These are phyloP conservation scores for Hirudo medicinalis DNA, from an alignment of 1,140 invertebrate species.

Conservation along the genomic window DNA sequence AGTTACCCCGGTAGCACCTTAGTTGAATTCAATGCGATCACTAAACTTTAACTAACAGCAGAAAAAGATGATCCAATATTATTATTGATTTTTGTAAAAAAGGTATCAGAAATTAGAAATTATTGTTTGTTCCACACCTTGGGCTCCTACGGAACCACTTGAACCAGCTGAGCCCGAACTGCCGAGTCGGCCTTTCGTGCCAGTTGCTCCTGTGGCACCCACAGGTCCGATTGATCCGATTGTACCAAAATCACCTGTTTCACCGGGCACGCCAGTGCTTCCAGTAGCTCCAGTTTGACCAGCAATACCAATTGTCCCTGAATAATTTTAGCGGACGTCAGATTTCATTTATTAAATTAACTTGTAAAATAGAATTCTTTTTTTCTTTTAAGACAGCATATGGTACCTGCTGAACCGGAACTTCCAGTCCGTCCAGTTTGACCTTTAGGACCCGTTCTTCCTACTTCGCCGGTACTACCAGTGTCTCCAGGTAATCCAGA, in stretches of 20 bases:
- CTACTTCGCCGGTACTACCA: not conserved
- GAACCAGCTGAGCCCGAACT: not conserved
- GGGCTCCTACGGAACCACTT: not conserved
- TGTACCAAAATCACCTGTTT: not conserved
- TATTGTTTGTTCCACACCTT: not conserved
- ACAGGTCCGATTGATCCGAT: not conserved
- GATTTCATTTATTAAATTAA: not conserved
- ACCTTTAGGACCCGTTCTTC: conserved; percentile 11
- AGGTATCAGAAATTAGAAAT: not conserved
- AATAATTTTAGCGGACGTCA: not conserved
- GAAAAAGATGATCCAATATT: not conserved
- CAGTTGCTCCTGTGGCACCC: conserved; percentile 8
- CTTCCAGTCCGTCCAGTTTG: not conserved
- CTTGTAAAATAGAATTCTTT: no score
- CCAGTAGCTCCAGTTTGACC: conserved; percentile 14
- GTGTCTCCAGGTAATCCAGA: not conserved
- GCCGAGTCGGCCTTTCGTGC: not conserved
- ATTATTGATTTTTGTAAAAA: no score
- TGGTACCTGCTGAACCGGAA: not conserved
- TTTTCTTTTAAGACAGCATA: not conserved
- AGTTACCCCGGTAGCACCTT: conserved; percentile 25
- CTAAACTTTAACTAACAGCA: not conserved
- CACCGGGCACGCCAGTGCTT: conserved; percentile 3
- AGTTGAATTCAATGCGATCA: not conserved
- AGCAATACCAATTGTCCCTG: not conserved